Percentiles rank a stretch among this genome's conserved stretches.
These are phyloP conservation scores for Dasyprocta punctata DNA, from an alignment of 2,113 vertebrate genomes.

Conservation along the genomic window DNA sequence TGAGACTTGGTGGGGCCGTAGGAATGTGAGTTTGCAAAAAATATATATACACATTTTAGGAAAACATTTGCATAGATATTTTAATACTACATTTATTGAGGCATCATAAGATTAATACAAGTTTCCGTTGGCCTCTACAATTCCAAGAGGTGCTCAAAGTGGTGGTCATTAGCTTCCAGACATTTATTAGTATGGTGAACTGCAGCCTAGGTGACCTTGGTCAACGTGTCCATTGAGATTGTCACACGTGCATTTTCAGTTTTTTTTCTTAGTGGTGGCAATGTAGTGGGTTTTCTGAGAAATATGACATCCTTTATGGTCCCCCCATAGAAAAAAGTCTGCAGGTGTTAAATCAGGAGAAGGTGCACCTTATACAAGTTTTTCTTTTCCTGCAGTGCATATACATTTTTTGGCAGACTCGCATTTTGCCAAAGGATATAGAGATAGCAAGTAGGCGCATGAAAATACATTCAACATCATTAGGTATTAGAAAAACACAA, in stretches of 20 bases:
- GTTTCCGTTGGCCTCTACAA: not conserved
- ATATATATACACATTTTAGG: not conserved
- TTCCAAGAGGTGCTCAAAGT: not conserved
- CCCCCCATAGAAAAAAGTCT: not conserved
- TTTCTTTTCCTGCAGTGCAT: not conserved
- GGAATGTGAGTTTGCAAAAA: not conserved
- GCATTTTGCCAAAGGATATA: conserved; percentile 18
- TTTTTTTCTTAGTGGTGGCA: not conserved
- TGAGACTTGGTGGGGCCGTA: no score
- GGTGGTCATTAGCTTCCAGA: not conserved
- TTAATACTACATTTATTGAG: not conserved
- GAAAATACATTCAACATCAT: not conserved
- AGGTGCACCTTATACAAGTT: not conserved
- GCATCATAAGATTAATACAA: not conserved
- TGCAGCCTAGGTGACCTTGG: not conserved
- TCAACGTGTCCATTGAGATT: not conserved
- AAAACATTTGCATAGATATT: not conserved
- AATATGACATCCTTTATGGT: not conserved
- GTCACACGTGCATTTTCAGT: not conserved
- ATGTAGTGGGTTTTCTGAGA: not conserved
- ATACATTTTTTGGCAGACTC: not conserved
- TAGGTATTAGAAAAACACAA: not conserved
- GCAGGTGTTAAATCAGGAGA: not conserved
- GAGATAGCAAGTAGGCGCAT: not conserved
- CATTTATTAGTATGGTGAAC: not conserved